Evolutionary conservation across 2,888 invertebrate genomes (phyloP).

Genomic region (Hydrotaea diabolus): DNA sequence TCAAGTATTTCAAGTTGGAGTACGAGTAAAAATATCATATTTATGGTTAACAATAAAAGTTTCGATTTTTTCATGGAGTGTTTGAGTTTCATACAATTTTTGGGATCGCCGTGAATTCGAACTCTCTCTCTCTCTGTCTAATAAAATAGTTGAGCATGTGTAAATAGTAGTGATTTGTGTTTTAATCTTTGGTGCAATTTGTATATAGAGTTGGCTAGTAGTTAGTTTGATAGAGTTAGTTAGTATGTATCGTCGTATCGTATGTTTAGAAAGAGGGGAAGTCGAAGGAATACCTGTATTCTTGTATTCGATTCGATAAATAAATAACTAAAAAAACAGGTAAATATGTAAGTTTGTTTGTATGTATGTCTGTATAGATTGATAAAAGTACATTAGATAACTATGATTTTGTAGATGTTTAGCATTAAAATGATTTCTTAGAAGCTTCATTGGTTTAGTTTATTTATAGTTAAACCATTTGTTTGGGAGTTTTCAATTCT

Average conservation of each 20-base stretch:
- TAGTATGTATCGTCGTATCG: constrained; percentile 10
- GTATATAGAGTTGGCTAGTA: constrained; percentile 1
- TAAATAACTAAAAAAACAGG: not conserved
- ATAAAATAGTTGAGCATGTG: constrained; percentile 57
- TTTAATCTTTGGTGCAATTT: constrained; percentile 66
- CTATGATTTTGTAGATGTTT: constrained; percentile 7
- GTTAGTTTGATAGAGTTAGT: not conserved
- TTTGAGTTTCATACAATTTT: constrained; percentile 12
- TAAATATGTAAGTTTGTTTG: not conserved
- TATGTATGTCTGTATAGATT: not conserved
- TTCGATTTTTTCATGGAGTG: not conserved
- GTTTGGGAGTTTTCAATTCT: not conserved
- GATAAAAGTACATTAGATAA: not conserved
- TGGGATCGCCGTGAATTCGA: not conserved
- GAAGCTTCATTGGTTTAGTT: constrained; percentile 9
- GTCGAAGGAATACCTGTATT: not conserved
- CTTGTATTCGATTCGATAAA: not conserved
- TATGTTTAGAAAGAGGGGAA: constrained; percentile 41
- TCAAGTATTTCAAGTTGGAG: constrained; percentile 19
- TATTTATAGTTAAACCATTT: constrained; percentile 1
- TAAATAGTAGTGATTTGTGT: constrained; percentile 64
- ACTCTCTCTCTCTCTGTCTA: constrained; percentile 32
- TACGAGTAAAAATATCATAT: constrained; percentile 14
- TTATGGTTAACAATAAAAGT: constrained; percentile 19
- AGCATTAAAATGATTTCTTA: constrained; percentile 12